Evolutionary conservation across 2,113 vertebrate species (phyloP), one percentile per base, ranked within the genome.

Genomic region (Todiramphus chloris): DNA sequence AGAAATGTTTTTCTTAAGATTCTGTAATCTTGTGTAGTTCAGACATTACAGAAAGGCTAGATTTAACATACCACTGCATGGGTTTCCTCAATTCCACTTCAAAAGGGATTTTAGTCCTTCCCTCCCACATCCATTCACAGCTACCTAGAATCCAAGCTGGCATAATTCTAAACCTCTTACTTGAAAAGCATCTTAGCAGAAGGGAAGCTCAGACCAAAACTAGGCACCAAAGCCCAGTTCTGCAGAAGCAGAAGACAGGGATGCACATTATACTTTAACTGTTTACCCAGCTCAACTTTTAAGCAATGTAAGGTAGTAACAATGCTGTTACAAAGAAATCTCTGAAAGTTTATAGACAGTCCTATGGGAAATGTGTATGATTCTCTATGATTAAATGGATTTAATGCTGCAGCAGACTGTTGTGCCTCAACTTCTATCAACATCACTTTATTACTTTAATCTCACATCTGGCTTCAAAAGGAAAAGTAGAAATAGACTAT

Each of bases 41-140:
- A 66, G 43, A 70, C 21, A 35, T 33, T 63, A 39, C 11, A 67
- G 37, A 28, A 75, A 83, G 43, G 28, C 18, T 46, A 92, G 55
- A 72, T 30, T 55, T 59, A 83, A 72, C 0, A 0, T 16, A 68
- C 56, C 6, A 20, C 28, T 39, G 10, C 6, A 7, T 5, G 1
- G 2, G 0, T 14, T 21, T 62, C 78, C 75, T 43, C 11, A 88
- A 25, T 33, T 55, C 7, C 16, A 15, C 31, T 20, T 67, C 30
- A 35, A 41, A 83, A 81, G 25, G 25, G 1, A 33, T 37, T 64
- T 77, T 25, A 48, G 15, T 41, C 50, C 66, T 64, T 44, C 18
- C 31, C 11, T 59, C 44, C 27, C 3, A 17, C 27, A 68, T 31
- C 58, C 33, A 48, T 14, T 35, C 6, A 10, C 8, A 43, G 5